phyloP scores from a whole-genome alignment of 2,113 vertebrate species.

The Phyllostomus discolor region DNA sequence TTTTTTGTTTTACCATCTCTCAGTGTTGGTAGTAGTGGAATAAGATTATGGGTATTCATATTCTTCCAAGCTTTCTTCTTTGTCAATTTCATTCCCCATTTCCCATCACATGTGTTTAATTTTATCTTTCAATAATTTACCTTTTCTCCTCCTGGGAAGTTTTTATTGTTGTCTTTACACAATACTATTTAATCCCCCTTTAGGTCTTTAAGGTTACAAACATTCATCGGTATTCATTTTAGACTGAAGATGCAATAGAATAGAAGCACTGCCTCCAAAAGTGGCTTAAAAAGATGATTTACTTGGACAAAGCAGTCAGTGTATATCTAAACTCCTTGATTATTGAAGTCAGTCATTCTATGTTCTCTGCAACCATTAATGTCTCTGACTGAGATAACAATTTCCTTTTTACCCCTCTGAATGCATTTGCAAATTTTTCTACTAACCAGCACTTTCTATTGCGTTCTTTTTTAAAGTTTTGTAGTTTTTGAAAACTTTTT shows the following conservation, averaged over 20 bases:
- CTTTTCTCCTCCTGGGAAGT: neutral
- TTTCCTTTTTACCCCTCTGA: conserved; percentile 15
- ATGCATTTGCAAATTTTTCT: conserved; percentile 19
- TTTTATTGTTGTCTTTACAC: neutral
- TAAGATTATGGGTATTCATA: neutral
- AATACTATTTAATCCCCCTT: neutral
- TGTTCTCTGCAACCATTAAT: neutral
- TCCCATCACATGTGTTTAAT: neutral
- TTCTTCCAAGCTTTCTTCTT: neutral
- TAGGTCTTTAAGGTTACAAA: neutral
- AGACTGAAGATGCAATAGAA: neutral
- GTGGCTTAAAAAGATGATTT: neutral
- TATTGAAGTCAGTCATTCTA: neutral
- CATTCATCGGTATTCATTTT: conserved; percentile 25
- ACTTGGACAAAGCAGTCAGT: neutral
- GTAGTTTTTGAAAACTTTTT: too few relatives aligned
- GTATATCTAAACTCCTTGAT: neutral
- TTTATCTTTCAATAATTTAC: neutral
- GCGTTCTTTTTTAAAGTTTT: neutral
- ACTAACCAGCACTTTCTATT: conserved; percentile 13
- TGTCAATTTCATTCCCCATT: neutral
- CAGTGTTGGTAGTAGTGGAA: neutral
- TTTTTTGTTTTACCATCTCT: neutral
- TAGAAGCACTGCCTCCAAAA: neutral
- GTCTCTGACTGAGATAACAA: conserved; percentile 14